Base-by-base conservation (phyloP, 1,140 invertebrate species). In the Aphelinus certus region DNA sequence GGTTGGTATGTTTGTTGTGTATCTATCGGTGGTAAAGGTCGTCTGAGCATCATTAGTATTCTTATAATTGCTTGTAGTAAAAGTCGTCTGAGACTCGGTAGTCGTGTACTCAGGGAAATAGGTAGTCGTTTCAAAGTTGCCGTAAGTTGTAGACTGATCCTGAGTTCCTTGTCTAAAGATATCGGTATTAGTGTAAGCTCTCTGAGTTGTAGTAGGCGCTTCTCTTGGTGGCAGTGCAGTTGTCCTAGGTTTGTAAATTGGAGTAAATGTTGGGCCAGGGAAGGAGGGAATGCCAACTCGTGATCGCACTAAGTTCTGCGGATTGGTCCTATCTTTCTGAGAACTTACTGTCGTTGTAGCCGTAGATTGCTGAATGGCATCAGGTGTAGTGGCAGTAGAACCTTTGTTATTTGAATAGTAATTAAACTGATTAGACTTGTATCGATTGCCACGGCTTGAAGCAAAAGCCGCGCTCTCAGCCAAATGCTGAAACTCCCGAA, bases 391-490 rank as follows among this genome's bases (percentile, higher is more conserved):
- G 1, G 76, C 55, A 7, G 73, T 76, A 1, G 78, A 51, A 0
- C 60, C 74, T 55, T 77, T 74, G 26, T 78, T 72, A 7, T 79
- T 61, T n/a, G 57, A 69, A 60, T 83, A 80, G 53, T 82, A 83
- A 63, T 81, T 81, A 56, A 81, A 83, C 47, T 81, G 77, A 70
- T 84, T 84, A 0, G 82, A 84, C 49, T 86, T 84, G 61, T 81
- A 88, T 45, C 84, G 82, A 77, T 87, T 88, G 5, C 82, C 83
- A 10, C 88, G 85, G n/a, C 86, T 91, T 47, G 91, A 90, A 0
- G 92, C 90, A 80, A 94, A 94, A 0, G 92, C 92, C 0, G 93
- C 92, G 2, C 91, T 92, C 84, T 95, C 94, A 2, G 94, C 92
- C 0, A 91, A 89, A 2, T 93, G 89, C 83, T 95, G 94, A 68